Conservation (phyloP, 2,888 invertebrate genomes). For the Odontomyia ornata region DNA sequence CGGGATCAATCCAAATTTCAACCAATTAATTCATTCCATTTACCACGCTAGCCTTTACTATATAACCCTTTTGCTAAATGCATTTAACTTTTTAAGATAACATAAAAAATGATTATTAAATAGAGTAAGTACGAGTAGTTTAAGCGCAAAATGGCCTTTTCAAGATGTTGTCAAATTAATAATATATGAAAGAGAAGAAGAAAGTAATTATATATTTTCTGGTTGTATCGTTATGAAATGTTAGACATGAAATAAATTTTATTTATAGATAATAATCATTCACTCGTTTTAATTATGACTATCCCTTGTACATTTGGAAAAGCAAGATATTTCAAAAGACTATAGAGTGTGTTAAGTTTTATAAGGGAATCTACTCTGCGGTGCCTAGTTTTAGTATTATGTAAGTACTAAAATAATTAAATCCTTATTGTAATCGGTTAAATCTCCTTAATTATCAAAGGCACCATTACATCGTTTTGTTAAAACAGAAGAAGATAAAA, state of each 20-base stretch:
- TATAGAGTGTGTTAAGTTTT: too few species aligned
- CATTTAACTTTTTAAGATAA: neutral
- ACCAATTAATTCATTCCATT: neutral
- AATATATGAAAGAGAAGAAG: conserved; percentile 33
- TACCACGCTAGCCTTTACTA: too few species aligned
- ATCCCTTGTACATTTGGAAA: too few species aligned
- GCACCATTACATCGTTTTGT: too few species aligned
- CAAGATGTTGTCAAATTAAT: conserved; percentile 41
- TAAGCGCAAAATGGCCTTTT: conserved; percentile 43
- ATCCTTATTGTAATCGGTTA: too few species aligned
- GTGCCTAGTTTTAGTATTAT: too few species aligned
- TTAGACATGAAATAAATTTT: conserved; percentile 46
- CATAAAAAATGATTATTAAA: neutral
- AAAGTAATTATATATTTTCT: conserved; percentile 46
- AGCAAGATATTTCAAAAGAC: too few species aligned
- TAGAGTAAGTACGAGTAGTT: conserved; percentile 14
- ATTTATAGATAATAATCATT: conserved; percentile 37
- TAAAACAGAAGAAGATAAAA: too few species aligned
- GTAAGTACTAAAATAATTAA: too few species aligned
- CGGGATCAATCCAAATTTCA: neutral
- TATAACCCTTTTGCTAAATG: too few species aligned
- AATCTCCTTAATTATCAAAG: too few species aligned
- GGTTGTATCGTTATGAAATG: conserved; percentile 49
- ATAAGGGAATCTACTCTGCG: too few species aligned
- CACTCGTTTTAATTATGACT: neutral